phyloP scores from a whole-genome alignment of 2,797 vertebrate genomes.

The Sarcoramphus papa region DNA sequence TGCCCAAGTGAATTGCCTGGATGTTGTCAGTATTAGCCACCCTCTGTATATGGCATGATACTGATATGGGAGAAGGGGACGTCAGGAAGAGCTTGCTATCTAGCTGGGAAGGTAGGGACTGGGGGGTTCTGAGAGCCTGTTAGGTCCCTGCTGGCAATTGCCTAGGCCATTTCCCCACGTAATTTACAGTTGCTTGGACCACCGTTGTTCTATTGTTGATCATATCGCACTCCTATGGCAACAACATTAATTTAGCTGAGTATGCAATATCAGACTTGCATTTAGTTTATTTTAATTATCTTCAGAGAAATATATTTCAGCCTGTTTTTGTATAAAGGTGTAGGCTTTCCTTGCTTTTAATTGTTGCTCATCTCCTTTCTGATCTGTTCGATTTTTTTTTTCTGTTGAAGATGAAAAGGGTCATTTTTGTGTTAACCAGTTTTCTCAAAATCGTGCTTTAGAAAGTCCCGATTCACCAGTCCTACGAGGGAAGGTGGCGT shows the following conservation, averaged over 20 bases:
- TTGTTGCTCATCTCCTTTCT: neutral
- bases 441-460: neutral
- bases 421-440: neutral
- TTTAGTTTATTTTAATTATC: neutral
- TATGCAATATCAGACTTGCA: neutral
- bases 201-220: neutral
- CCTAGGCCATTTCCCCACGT: accelerated
- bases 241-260: neutral
- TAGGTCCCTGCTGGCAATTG: neutral
- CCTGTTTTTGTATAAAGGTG: neutral
- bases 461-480: neutral
- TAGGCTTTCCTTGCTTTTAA: neutral
- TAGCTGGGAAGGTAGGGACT: neutral
- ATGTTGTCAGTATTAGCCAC: neutral
- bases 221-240: neutral
- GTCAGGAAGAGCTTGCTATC: neutral
- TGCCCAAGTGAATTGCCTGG: neutral
- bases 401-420: neutral
- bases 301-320: neutral
- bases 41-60: neutral
- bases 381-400: neutral
- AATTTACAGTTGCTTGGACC: neutral
- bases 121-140: neutral
- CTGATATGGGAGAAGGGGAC: accelerated
- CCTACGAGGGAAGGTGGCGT: neutral